A percentile compares a stretch with the other conserved stretches of the same genome.
Conservation (phyloP, 1,140 invertebrate species). For the Caerostris extrusa region DNA sequence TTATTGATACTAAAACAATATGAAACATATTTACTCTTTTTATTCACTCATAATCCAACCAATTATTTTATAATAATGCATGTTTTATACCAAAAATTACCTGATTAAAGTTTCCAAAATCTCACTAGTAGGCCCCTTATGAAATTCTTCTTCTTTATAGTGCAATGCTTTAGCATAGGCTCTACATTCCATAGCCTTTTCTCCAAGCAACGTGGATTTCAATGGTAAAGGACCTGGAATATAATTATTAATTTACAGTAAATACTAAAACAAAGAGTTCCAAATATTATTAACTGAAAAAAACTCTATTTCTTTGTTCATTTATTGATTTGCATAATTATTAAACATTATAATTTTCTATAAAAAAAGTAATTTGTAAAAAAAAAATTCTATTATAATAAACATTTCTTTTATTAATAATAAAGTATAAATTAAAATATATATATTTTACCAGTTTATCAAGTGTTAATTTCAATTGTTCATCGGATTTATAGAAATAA, state of each 20-base stretch:
- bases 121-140: slow-evolving; percentile 85
- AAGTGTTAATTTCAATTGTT: no score
- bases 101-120: slow-evolving; percentile 96
- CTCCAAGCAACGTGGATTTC: slow-evolving; percentile 88
- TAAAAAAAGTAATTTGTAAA: no score
- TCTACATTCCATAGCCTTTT: slow-evolving; percentile 85
- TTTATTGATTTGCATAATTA: no score
- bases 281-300: no score
- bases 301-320: no score
- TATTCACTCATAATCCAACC: not conserved
- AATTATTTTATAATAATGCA: not conserved
- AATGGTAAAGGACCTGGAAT: slow-evolving; percentile 91
- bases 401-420: no score
- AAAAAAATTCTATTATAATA: no score
- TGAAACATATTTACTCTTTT: not conserved
- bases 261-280: not conserved
- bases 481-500: no score
- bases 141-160: slow-evolving; percentile 99
- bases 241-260: not conserved
- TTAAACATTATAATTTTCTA: no score
- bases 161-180: slow-evolving; percentile 98
- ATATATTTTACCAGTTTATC: no score
- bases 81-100: slow-evolving; percentile 73
- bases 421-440: no score
- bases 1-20: slow-evolving; percentile 91